Base-by-base conservation (phyloP, 2,888 invertebrate genomes). In the Cactoblastis cactorum region DNA sequence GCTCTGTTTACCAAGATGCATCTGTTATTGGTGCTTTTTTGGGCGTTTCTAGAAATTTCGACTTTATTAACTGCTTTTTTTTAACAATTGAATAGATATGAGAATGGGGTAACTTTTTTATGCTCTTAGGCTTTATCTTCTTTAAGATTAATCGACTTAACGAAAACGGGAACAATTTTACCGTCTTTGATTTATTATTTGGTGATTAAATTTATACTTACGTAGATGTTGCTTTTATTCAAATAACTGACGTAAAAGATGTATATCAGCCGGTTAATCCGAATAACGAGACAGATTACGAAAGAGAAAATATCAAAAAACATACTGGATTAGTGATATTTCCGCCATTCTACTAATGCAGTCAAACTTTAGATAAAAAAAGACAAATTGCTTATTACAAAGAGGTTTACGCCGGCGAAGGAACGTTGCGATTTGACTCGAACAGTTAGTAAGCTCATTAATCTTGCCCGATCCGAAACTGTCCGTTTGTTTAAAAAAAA, bases 401-500 rank as follows among this genome's bases (percentile, higher is more conserved):
- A 77, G 68, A 64, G 63, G 66, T 68, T 69, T 52, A 61, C 71
- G 76, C 77, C 71, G 69, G 76, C 77, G 71, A 67, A 63, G 56
- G 47, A 45, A 53, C 28, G 68, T 80, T 77, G 77, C 76, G 71
- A 77, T 79, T 77, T 70, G 74, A 72, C 67, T 71, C 59, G 65
- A 69, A 74, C 77, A 70, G 77, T 79, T 79, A 73, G 69, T 66
- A 62, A 71, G 70, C 70, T 74, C 78, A 77, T 85, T 83, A 81
- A 81, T 83, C 83, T 78, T 73, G 51, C 50, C 59, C 73, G 80
- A 76, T 77, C 78, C 71, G 61, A 74, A 83, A 79, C 77, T 83
- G 80, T 83, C 79, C 61, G 64, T 75, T 77, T 74, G 71, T 72
- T 72, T 76, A 71, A 80, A 79, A 80, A 79, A 81, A 78, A 78